Evolutionary conservation across 2,797 vertebrate species (phyloP), one percentile per base, ranked within the genome.

Genomic region (Numenius phaeopus): DNA sequence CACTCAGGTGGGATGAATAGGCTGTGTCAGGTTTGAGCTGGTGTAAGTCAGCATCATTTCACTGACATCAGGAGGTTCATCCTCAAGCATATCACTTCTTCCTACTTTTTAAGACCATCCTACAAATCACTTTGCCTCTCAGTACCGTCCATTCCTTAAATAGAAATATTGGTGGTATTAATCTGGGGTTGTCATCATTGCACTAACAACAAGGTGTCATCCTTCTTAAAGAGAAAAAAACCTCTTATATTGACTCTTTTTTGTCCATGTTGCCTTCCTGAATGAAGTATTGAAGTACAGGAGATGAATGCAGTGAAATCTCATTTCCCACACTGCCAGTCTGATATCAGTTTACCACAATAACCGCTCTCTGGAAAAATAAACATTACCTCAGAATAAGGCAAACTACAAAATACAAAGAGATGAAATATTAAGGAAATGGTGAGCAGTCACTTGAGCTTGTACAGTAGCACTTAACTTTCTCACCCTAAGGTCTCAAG

Each of bases 401-500:
- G 78, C 83, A 94, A 96, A 96, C 85, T 70, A 7, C 54, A 88
- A 75, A 93, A 65, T 42, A 96, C 79, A 92, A 83, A 96, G 96
- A 81, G 72, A 40, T 42, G 83, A 85, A 97, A 95, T 96, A 96
- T 95, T 90, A 85, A 93, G 96, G 96, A 97, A 96, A 61, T 77
- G 18, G 91, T 61, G 80, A 95, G 89, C 84, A 94, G 67, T 90
- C 89, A 94, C 94, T 97, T 83, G 89, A 96, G 83, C 84, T 94
- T 46, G 44, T 71, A 83, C 75, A 62, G 89, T 39, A 89, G 65
- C 92, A 91, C 96, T 97, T 96, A 80, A 96, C 94, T 96, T 97
- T 78, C 90, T 96, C 87, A 94, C 87, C 82, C 82, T 79, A 44
- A 37, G 61, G 78, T 32, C 93, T 95, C 5, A 1, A 49, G 64